These are phyloP conservation scores for Microcebus jonahi DNA, from an alignment of 2,113 vertebrate species.

Conservation along the genomic window DNA sequence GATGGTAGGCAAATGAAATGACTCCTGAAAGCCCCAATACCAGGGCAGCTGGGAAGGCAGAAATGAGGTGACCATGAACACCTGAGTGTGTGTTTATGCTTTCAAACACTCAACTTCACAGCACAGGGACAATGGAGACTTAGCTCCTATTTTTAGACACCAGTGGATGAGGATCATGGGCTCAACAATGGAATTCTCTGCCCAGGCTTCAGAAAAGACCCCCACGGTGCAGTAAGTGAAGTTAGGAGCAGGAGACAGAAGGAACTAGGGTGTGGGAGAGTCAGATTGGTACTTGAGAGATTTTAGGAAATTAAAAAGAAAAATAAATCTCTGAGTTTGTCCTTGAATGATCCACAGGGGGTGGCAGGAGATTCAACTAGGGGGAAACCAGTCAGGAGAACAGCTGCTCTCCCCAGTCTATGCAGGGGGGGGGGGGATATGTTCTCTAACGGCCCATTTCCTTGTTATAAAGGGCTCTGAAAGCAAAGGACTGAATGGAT, in stretches of 20 bases:
- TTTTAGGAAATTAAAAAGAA: neutral
- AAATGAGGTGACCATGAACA: neutral
- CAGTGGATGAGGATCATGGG: neutral
- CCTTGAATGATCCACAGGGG: neutral
- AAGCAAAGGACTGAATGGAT: neutral
- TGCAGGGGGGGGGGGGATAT: too few species aligned
- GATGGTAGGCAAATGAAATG: neutral
- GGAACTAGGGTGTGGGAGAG: neutral
- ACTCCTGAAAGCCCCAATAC: neutral
- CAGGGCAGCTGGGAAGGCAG: neutral
- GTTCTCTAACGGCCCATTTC: too few species aligned
- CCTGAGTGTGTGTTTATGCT: fast-evolving
- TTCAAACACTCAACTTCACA: neutral
- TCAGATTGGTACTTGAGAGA: neutral
- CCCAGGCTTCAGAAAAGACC: neutral
- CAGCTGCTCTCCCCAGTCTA: neutral
- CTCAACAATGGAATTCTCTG: neutral
- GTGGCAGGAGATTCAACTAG: neutral
- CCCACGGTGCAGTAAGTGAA: fast-evolving
- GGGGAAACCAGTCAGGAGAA: neutral
- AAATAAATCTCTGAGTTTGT: neutral
- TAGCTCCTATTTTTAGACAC: neutral
- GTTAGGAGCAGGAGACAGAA: neutral
- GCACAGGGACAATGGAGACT: neutral
- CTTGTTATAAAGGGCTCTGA: neutral